phyloP scores from a whole-genome alignment of 2,113 vertebrate genomes.

The Neoarius graeffei region DNA sequence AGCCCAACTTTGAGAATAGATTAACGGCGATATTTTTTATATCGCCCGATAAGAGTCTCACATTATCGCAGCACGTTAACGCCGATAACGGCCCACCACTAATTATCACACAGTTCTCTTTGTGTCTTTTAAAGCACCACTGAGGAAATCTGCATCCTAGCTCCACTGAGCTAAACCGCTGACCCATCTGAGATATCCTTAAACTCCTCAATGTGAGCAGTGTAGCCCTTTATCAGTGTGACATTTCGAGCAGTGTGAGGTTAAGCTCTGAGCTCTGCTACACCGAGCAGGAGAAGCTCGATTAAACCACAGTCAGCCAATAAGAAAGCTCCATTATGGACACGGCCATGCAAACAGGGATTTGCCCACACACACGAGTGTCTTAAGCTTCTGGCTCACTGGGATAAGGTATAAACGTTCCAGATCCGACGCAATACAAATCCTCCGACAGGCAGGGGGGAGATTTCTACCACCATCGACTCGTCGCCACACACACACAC shows the following conservation, averaged over 20 bases:
- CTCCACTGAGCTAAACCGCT: background rate
- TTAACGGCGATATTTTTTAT: no score
- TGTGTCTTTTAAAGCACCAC: background rate
- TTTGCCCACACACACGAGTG: slow-evolving; percentile 52
- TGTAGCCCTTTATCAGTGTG: background rate
- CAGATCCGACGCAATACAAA: slow-evolving; percentile 49
- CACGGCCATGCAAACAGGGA: slow-evolving; percentile 56
- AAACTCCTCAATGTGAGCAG: slow-evolving; percentile 7
- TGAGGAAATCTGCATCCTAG: background rate
- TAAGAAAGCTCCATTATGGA: slow-evolving; percentile 60
- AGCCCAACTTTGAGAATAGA: no score
- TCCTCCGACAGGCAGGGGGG: slow-evolving; percentile 61
- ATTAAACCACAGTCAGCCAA: slow-evolving; percentile 46
- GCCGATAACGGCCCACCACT: no score
- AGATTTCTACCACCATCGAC: slow-evolving; percentile 66
- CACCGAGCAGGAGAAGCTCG: slow-evolving; percentile 3
- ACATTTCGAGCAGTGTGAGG: slow-evolving; percentile 16
- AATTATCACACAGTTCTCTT: background rate
- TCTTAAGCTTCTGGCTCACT: slow-evolving; percentile 52
- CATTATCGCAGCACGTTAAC: no score
- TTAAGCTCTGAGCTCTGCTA: slow-evolving; percentile 24
- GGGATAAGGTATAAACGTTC: slow-evolving; percentile 63
- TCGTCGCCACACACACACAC: slow-evolving; percentile 44
- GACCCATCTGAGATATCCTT: background rate
- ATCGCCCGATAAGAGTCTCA: no score